These are phyloP conservation scores for Pangasius macronema DNA, from an alignment of 2,797 vertebrate genomes.

Conservation along the genomic window DNA sequence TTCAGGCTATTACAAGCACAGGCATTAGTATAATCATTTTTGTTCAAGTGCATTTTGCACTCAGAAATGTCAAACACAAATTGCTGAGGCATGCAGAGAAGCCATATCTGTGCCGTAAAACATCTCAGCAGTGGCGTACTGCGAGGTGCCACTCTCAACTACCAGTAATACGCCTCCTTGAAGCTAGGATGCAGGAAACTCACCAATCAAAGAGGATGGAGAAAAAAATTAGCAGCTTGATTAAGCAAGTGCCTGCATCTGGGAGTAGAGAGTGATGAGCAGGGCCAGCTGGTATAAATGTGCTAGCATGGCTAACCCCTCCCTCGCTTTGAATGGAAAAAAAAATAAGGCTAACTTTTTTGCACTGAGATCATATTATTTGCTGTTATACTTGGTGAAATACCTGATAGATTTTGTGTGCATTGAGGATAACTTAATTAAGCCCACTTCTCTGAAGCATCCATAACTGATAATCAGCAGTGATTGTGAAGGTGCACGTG, in stretches of 20 bases:
- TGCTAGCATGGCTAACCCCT: neutral
- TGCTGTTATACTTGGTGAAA: neutral
- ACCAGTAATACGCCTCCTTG: slow-evolving; percentile 1
- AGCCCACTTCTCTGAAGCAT: too few species aligned
- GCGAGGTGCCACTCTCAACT: slow-evolving; percentile 1
- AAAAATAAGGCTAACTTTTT: neutral
- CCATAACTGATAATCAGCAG: neutral
- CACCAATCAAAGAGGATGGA: neutral
- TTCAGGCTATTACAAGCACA: neutral
- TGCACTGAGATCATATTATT: neutral
- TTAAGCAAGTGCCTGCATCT: slow-evolving; percentile 22
- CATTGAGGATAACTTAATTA: neutral
- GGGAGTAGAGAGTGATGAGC: neutral
- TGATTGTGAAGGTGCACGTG: neutral
- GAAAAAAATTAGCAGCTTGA: neutral
- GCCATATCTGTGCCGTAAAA: neutral
- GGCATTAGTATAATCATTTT: slow-evolving; percentile 20
- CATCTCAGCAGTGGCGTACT: neutral
- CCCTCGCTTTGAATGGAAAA: neutral
- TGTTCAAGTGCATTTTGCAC: slow-evolving; percentile 1
- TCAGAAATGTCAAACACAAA: slow-evolving; percentile 25
- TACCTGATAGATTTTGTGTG: neutral
- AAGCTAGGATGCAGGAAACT: slow-evolving; percentile 19
- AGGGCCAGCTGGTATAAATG: slow-evolving; percentile 5
- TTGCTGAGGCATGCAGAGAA: slow-evolving; percentile 21